These are phyloP conservation scores for Grammomys surdaster DNA, from an alignment of 2,113 vertebrate genomes.

Conservation along the genomic window DNA sequence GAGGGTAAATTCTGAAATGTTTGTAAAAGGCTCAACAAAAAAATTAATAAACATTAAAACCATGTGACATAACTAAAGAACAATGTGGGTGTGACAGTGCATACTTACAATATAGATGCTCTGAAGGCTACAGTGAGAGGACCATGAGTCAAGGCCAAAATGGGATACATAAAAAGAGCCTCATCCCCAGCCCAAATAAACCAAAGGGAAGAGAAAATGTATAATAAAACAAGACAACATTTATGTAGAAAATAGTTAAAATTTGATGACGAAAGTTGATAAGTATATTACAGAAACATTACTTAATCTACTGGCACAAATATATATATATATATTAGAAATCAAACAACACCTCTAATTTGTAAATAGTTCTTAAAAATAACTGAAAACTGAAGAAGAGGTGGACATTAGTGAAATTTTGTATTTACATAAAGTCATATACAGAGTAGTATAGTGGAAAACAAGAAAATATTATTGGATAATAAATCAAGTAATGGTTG, in stretches of 20 bases:
- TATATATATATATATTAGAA: neutral
- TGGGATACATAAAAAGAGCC: neutral
- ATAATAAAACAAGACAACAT: neutral
- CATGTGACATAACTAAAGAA: neutral
- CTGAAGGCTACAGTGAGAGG: neutral
- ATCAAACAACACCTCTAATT: neutral
- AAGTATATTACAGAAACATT: neutral
- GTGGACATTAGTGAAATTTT: neutral
- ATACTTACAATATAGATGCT: neutral
- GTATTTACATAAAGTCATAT: neutral
- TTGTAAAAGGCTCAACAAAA: neutral
- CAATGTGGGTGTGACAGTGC: neutral
- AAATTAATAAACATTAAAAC: neutral
- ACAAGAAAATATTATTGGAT: neutral
- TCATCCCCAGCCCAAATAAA: neutral
- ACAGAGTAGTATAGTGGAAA: neutral
- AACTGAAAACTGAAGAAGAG: neutral
- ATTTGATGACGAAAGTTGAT: neutral
- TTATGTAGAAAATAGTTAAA: constrained; percentile 6
- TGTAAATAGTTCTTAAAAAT: neutral
- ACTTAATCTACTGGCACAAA: neutral
- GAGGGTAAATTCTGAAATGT: neutral
- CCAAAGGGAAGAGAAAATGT: neutral
- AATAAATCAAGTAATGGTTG: neutral
- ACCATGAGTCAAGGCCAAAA: neutral